Evolutionary conservation across 2,797 vertebrate species (phyloP).

Genomic region (Sebastes melanostomus): DNA sequence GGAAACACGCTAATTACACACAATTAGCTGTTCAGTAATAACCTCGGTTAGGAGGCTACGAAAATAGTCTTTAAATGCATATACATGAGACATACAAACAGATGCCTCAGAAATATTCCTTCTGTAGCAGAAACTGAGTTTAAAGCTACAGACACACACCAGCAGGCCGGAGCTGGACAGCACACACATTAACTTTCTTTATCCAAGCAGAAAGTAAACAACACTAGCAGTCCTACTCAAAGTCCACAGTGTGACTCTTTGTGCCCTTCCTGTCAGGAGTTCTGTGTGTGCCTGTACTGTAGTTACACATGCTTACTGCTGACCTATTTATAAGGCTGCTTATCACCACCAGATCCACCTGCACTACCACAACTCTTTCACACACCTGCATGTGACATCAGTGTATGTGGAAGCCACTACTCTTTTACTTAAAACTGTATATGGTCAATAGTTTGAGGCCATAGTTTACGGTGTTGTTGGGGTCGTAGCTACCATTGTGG

Average conservation of each 20-base stretch:
- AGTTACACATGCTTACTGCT: not conserved
- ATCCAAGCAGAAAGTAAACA: constrained; percentile 18
- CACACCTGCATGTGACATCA: not conserved
- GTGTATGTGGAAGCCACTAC: not conserved
- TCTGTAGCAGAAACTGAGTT: not conserved
- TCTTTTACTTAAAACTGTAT: too few relatives aligned
- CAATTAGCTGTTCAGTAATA: constrained; percentile 21
- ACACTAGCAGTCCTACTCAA: not conserved
- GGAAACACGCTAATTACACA: constrained; percentile 35
- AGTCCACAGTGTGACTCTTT: constrained; percentile 10
- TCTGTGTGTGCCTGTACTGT: not conserved
- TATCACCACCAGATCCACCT: not conserved
- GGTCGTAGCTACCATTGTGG: too few relatives aligned
- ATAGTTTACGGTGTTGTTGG: not conserved
- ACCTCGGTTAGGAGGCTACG: not conserved
- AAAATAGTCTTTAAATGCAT: not conserved
- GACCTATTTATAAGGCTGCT: constrained; percentile 11
- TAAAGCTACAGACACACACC: not conserved
- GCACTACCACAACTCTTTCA: not conserved
- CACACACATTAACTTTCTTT: not conserved
- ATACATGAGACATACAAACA: not conserved
- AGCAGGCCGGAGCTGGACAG: not conserved
- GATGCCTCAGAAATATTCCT: not conserved
- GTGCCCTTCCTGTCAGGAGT: not conserved
- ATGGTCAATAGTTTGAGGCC: not conserved